Evolutionary conservation across 2,113 vertebrate genomes (phyloP), one percentile per base, ranked within the genome.

Genomic region (Hemiprocne comata): DNA sequence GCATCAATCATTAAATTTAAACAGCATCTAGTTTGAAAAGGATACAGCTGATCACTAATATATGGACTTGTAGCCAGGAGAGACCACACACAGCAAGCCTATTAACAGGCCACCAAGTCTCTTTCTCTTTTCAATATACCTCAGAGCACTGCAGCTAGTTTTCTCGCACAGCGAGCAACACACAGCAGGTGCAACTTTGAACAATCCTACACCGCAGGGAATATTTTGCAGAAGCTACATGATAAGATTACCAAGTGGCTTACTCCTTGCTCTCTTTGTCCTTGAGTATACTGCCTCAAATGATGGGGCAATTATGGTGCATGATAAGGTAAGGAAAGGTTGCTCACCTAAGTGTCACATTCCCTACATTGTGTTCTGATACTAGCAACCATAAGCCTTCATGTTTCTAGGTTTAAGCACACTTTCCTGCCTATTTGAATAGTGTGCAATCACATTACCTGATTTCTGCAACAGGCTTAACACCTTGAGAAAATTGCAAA

Each of bases 161-260:
- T 95, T 90, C 77, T 93, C 17, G 0, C 96, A 76, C 97, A 97
- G 97, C 96, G 95, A 97, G 96, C 66, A 94, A 70, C 90, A 91
- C 96, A 81, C 97, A 95, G 97, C 97, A 89, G 97, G 97, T 70
- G 82, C 88, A 92, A 69, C 95, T 97, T 95, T 78, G 94, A 97
- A 97, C 95, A 98, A 95, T 96, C 90, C 94, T 85, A 44, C 97
- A 87, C 97, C 81, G 94, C 95, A 42, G 98, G 97, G 92, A 97
- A 97, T 97, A 94, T 97, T 98, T 97, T 97, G 95, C 96, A 98
- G 96, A 95, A 96, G 82, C 96, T 94, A 95, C 97, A 98, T 94
- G 96, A 96, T 96, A 96, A 96, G 97, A 96, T 97, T 98, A 95
- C 91, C 95, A 95, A 97, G 95, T 94, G 92, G 76, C 92, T 97